Evolutionary conservation across 2,888 invertebrate species (phyloP), one percentile per base, ranked within the genome.

Genomic region (Eupithecia tripunctaria): DNA sequence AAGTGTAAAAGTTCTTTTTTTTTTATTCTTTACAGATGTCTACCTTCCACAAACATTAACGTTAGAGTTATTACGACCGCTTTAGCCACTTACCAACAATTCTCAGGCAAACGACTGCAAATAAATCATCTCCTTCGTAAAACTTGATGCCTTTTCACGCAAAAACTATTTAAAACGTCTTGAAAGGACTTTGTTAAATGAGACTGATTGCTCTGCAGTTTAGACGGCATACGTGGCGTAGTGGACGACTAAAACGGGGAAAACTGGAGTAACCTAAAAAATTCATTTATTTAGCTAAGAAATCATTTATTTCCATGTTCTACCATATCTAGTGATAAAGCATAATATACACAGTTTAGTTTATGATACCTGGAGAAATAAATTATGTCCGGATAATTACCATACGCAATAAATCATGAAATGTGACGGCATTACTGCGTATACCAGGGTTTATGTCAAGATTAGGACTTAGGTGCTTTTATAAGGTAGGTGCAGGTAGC

Each of bases 401-500:
- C 73, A 77, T 70, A 68, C 67, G 76, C 73, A 75, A 80, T 80
- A 77, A 76, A 80, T 80, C 79, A 78, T 75, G 67, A 70, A 67
- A 74, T 76, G 72, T 80, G 79, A 80, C 79, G 72, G 76, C 76
- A 77, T 78, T 78, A 78, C 76, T 77, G 75, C 73, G 69, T 77
- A 76, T 77, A 76, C 74, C 27, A 74, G 73, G 79, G 74, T 74
- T 77, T 74, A 76, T 71, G 72, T 72, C 74, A 73, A 78, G 79
- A 78, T 79, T 78, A 79, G 75, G n/a, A 21, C 47, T 8, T 21
- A 51, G n/a, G 47, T 21, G 47, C 47, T 51, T 10, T 21, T n/a
- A 2, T 3, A n/a, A 43, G 18, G 7, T 18, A 18, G 1, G 7
- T 43, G 18, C 43, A 8, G 43, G 43, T n/a, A 43, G n/a, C 6